Evolutionary conservation across 2,797 vertebrate species (phyloP), one percentile per base, ranked within the genome.

Genomic region (Fratercula arctica): DNA sequence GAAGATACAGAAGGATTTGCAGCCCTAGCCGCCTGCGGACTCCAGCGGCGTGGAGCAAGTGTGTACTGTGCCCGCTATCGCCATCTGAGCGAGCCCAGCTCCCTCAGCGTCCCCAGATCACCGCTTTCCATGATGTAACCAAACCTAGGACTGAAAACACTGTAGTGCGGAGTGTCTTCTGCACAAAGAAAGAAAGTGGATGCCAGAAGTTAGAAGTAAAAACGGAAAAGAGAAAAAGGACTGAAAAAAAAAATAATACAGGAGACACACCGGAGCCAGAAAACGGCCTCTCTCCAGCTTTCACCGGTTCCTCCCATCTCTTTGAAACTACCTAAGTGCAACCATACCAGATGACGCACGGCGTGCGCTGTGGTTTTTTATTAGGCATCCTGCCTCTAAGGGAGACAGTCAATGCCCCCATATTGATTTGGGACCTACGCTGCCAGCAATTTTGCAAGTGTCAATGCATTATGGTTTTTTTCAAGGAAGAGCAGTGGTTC

Each of bases 151-250:
- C 61, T 64, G 26, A 67, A 72, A 73, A 24, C 26, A 33, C 57
- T 46, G 35, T 0, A 19, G 45, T 5, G 18, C 23, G 20, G 21
- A 57, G 35, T 31, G 82, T 74, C 60, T 93, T 81, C 64, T 53
- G 35, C 72, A 73, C 23, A 6, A 70, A 66, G 88, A 63, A 91
- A 87, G 68, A 31, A 88, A 89, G 74, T 0, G 3, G 86, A 79
- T 75, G 87, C 74, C 89, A 46, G 61, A 91, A 95, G 43, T 63
- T 19, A 64, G 39, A 73, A 85, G 60, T 64, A 81, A 95, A 92
- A 93, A 74, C 0, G 19, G n/a, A 78, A 54, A 90, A 81, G 87
- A 94, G 78, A 46, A 91, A 97, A 85, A 83, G 16, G 31, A 59
- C 8, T 77, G 67, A 9, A 29, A 1, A 59, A 92, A 41, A n/a